phyloP scores from a whole-genome alignment of 1,140 invertebrate genomes.

The Papilio polytes region DNA sequence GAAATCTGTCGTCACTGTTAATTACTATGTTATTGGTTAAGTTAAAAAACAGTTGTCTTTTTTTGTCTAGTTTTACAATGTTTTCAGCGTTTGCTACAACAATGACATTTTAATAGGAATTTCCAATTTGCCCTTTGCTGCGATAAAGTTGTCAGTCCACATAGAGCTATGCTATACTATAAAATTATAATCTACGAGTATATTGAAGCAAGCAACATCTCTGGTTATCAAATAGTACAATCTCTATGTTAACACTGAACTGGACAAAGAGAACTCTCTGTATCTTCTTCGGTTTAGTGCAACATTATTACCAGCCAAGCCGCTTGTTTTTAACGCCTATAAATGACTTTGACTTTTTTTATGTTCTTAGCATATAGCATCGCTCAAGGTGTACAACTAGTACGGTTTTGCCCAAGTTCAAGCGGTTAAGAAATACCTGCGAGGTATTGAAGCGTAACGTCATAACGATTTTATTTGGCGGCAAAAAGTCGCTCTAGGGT shows the following conservation, averaged over 20 bases:
- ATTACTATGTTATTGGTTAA: too few relatives aligned
- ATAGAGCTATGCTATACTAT: background rate
- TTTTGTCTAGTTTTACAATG: background rate
- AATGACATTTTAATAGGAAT: background rate
- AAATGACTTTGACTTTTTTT: background rate
- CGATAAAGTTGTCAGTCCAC: background rate
- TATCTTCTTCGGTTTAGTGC: too few relatives aligned
- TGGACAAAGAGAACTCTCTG: too few relatives aligned
- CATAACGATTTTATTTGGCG: conserved; percentile 36
- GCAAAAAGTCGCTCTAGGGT: conserved; percentile 36
- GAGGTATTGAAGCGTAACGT: conserved; percentile 33
- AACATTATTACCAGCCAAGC: too few relatives aligned
- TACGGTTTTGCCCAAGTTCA: background rate
- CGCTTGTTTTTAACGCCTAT: background rate
- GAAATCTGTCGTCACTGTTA: too few relatives aligned
- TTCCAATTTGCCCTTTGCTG: conserved; percentile 2
- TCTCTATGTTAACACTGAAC: too few relatives aligned
- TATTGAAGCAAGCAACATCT: too few relatives aligned
- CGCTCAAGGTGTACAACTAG: background rate
- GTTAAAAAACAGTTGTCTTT: too few relatives aligned
- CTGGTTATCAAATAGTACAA: too few relatives aligned
- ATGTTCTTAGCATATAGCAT: background rate
- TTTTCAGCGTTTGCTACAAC: background rate
- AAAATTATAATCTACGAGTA: too few relatives aligned
- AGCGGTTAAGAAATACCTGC: conserved; percentile 22